Evolutionary conservation across 2,888 invertebrate genomes (phyloP), one percentile per base, ranked within the genome.

Genomic region (Parnassius apollo): DNA sequence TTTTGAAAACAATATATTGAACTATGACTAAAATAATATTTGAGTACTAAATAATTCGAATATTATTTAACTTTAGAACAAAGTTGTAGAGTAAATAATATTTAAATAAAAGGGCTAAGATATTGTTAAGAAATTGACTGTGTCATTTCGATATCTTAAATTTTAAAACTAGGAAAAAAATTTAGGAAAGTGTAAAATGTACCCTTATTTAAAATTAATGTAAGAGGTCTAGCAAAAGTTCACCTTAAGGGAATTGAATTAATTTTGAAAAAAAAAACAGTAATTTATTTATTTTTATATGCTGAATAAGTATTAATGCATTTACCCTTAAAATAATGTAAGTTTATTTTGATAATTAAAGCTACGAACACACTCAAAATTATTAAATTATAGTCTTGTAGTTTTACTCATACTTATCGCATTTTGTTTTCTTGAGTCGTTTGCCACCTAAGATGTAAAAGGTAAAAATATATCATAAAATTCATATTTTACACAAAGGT

Each of bases 391-490:
- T 18, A 35, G 7, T 49, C n/a, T 58, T 58, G 42, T 1, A 56
- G 45, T n/a, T 71, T 74, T 75, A 77, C 69, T 70, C 76, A 75
- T 83, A 85, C 83, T 83, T 78, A 87, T 80, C 82, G 82, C 66
- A 70, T 69, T 65, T 75, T 70, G 71, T 70, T 75, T 72, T 68
- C 65, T 69, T 65, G 68, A 65, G 74, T 66, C 62, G 80, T 66
- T 65, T 73, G 77, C 82, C 81, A 78, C 81, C 86, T 87, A 83
- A 64, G 74, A 67, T 61, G 71, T 75, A 44, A 73, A 75, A 75
- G 74, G 75, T 73, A 81, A 76, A 71, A 69, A 65, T 69, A 66
- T 69, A 71, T 73, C 73, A 35, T 35, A 67, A 57, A 42, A 13
- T 44, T 2, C 7, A 44, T 44, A 9, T 11, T 11, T 11, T 8